Base-by-base conservation (phyloP, 1,140 invertebrate species). In the Drosophila baimaii region DNA sequence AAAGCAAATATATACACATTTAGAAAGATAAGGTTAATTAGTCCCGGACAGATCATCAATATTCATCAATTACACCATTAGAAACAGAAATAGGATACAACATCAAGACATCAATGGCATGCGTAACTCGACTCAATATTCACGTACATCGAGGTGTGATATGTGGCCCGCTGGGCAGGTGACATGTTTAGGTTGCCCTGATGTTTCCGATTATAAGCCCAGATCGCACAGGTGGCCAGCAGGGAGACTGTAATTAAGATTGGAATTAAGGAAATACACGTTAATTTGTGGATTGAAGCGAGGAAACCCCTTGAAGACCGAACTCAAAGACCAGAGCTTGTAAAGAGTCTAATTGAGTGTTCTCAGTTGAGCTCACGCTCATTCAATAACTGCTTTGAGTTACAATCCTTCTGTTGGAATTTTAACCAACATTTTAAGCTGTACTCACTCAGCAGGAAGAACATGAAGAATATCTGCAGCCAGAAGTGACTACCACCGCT, bases 401-500 rank as follows among this genome's bases (percentile, higher is more conserved):
- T n/a, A 27, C 27, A 27, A 27, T 27, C 5, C 27, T 27, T 27
- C 5, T 7, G 0, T 5, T 7, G 8, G 8, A 27, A 7, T 5
- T 27, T 27, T 27, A 5, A 27, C 2, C 27, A 3, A 7, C 5
- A 27, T 7, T 27, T 27, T 27, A 27, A 27, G 27, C 17, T 35
- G 0, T 21, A 65, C 66, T 73, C 43, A 91, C 90, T 91, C 92
- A 95, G 95, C 0, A 99, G 93, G 93, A 96, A 98, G 33, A 93
- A 93, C 27, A 99, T 93, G 93, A 99, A 99, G 92, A 99, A 99
- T 61, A 98, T 94, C 94, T 99, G 98, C 27, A 99, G 92, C 92
- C 97, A 95, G 19, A 98, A 94, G 89, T 99, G 99, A 58, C 98
- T 98, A 72, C 95, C 95, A 51, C 93, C 93, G 52, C 90, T 91